Base-by-base conservation (phyloP, 1,140 invertebrate species). In the Araneus ventricosus region DNA sequence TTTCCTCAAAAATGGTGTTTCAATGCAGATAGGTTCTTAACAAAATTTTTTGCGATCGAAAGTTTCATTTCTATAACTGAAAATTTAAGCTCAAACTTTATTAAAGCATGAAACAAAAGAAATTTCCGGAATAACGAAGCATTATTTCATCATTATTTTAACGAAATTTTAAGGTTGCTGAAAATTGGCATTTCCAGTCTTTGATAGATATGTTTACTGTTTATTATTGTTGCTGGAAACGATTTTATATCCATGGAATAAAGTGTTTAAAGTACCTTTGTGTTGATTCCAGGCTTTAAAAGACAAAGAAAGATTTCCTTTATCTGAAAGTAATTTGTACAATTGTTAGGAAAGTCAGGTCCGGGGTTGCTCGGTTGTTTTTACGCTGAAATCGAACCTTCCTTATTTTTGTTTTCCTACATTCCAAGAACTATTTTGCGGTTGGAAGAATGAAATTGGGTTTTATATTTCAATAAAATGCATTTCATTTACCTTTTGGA, bases 251-350 rank as follows among this genome's bases (percentile, higher is more conserved):
- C 34, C 22, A 24, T 27, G 24, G 86, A 27, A 84, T 34, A 22
- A 45, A 45, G 8, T 8, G 41, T 8, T 45, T 45, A 45, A 45
- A 45, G 8, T 45, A 8, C 6, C 41, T 45, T 45, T 45, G 0
- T 45, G 41, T 45, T 88, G 45, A 7, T 63, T n/a, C 22, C 86
- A 70, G 8, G 37, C 61, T 70, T 34, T 30, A 45, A 8, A 45
- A 0, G 17, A n/a, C 70, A 59, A 37, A 87, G 34, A 10, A 59
- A n/a, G n/a, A n/a, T n/a, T 88, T 61, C 67, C 34, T 88, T 88
- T 39, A 61, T 39, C n/a, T 20, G 30, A 70, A 87, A 70, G n/a
- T 63, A 24, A 88, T 88, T 88, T 88, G 61, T 22, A 88, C 34
- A 63, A 41, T 70, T 70, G 24, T 67, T 34, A 37, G 67, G 41